Percentiles rank a stretch among this genome's conserved stretches.
These are phyloP conservation scores for Mellilla xanthometata DNA, from an alignment of 2,888 invertebrate species.

Conservation along the genomic window DNA sequence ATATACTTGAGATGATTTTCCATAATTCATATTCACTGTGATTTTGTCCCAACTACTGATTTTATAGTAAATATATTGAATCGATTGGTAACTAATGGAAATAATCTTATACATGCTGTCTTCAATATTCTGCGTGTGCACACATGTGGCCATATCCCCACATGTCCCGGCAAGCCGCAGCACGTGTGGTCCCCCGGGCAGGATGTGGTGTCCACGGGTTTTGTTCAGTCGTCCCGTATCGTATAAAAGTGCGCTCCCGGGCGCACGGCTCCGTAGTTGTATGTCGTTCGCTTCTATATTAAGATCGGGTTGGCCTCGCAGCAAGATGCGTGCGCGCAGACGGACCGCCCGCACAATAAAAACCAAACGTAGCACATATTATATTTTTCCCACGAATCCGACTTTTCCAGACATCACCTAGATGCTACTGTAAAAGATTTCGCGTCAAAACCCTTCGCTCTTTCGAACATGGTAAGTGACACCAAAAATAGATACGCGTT, in stretches of 20 bases:
- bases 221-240: slow-evolving; percentile 32
- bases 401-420: slow-evolving; percentile 53
- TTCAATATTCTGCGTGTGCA: too few relatives aligned
- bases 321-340: slow-evolving; percentile 69
- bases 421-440: slow-evolving; percentile 24
- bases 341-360: slow-evolving; percentile 59
- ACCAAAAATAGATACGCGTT: slow-evolving; percentile 28
- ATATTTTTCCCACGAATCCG: slow-evolving; percentile 71
- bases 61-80: too few relatives aligned
- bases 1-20: too few relatives aligned
- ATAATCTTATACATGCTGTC: too few relatives aligned
- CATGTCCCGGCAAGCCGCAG: background rate
- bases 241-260: slow-evolving; percentile 66
- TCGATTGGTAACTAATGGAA: too few relatives aligned
- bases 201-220: slow-evolving; percentile 33
- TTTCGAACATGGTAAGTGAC: slow-evolving; percentile 43
- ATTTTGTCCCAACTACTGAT: too few relatives aligned
- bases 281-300: slow-evolving; percentile 72
- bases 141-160: too few relatives aligned
- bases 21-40: too few relatives aligned
- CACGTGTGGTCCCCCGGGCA: slow-evolving; percentile 6
- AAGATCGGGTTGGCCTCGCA: slow-evolving; percentile 73
- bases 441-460: slow-evolving; percentile 10
- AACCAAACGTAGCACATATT: slow-evolving; percentile 76
- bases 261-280: slow-evolving; percentile 57